Evolutionary conservation across 2,888 invertebrate species (phyloP), one percentile per base, ranked within the genome.

Genomic region (Lasiommata megera): DNA sequence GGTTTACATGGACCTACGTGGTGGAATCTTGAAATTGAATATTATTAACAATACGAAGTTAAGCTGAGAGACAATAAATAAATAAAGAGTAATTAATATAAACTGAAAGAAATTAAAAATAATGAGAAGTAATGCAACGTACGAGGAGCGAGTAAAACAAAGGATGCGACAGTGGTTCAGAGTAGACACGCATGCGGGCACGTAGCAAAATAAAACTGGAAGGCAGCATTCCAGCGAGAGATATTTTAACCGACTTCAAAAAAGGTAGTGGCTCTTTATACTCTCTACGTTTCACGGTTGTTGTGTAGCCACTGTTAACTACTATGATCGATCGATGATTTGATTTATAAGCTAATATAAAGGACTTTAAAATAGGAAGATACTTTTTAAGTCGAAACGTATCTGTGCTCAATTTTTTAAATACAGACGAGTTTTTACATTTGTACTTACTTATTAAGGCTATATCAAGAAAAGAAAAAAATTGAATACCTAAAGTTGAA

Each of bases 161-260:
- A 60, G 54, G 57, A 54, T 54, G 31, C 40, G 46, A 38, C 54
- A 48, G 31, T 11, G 50, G 57, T 54, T 31, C 43, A 31, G 29
- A 44, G n/a, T 28, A 43, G 1, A 12, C n/a, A 57, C 51, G 54
- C 55, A 48, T 57, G 55, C 65, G 57, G 51, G 54, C 67, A 65
- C 66, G 66, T 64, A 73, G 71, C 69, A 70, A 79, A 79, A 77
- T 77, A 80, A 80, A 80, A 82, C 74, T 67, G 68, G 65, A 71
- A 51, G 78, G 76, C 80, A 69, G 72, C 83, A 84, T 85, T 84
- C 83, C 79, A 78, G 69, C 76, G 72, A 74, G 69, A 69, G 71
- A 68, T 64, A 70, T 72, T 70, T 73, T 74, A 74, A 67, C 74
- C 70, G 72, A 56, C 47, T 46, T 56, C 31, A 11, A 11, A 34